Evolutionary conservation across 2,888 invertebrate genomes (phyloP).

Genomic region (Chrysotoxum bicinctum): DNA sequence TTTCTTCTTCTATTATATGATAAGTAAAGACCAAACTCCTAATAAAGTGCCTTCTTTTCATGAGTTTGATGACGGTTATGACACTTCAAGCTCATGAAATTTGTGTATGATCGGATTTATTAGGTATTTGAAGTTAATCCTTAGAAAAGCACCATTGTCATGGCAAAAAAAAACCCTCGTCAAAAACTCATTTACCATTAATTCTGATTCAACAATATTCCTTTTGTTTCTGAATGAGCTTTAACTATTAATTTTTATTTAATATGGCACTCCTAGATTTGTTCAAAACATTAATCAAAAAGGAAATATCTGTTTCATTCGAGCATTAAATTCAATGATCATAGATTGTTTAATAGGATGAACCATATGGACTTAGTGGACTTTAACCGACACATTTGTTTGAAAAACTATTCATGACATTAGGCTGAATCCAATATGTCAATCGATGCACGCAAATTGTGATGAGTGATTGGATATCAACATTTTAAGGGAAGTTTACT

Average conservation of each 20-base stretch:
- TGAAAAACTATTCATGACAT: too few species aligned
- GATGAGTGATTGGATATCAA: too few species aligned
- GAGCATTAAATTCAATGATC: background rate
- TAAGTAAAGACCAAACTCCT: too few species aligned
- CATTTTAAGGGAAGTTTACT: too few species aligned
- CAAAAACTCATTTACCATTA: background rate
- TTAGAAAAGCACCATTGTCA: background rate
- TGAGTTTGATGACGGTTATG: background rate
- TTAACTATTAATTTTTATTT: background rate
- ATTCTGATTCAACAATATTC: background rate
- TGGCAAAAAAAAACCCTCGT: background rate
- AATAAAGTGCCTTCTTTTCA: too few species aligned
- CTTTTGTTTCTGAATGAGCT: background rate
- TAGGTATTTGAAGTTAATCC: too few species aligned
- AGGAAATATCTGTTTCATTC: background rate
- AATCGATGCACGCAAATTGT: too few species aligned
- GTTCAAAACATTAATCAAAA: background rate
- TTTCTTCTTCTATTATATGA: too few species aligned
- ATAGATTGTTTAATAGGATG: background rate
- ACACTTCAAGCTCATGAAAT: background rate
- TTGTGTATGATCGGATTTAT: background rate
- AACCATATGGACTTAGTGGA: background rate
- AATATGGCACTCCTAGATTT: background rate
- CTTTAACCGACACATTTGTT: background rate
- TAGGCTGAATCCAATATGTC: too few species aligned